These are phyloP conservation scores for Apodemia mormo DNA, from an alignment of 2,888 invertebrate genomes.

Conservation along the genomic window DNA sequence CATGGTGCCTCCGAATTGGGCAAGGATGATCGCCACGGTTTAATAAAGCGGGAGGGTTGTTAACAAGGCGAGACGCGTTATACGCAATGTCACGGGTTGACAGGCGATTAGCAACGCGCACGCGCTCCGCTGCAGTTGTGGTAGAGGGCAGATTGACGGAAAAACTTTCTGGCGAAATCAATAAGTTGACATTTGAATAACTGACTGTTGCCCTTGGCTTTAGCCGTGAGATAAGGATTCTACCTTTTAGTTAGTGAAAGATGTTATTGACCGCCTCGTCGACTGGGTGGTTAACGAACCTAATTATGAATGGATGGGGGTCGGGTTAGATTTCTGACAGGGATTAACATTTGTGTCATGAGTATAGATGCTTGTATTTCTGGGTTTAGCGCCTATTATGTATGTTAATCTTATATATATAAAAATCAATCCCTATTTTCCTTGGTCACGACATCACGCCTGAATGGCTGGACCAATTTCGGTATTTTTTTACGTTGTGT, in stretches of 20 bases:
- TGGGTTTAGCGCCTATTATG: too few species aligned
- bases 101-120: slow-evolving; percentile 69
- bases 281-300: too few species aligned
- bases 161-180: neutral
- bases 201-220: neutral
- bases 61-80: slow-evolving; percentile 66
- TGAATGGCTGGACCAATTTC: too few species aligned
- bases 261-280: too few species aligned
- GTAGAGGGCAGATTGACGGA: slow-evolving; percentile 19
- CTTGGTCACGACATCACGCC: too few species aligned
- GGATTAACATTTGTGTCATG: too few species aligned
- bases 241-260: neutral
- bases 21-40: slow-evolving; percentile 41
- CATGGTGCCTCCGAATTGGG: slow-evolving; percentile 45
- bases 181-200: neutral
- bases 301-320: too few species aligned
- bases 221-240: neutral
- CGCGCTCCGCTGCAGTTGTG: slow-evolving; percentile 45
- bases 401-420: too few species aligned
- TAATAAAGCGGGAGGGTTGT: slow-evolving; percentile 39
- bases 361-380: too few species aligned
- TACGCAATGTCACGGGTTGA: slow-evolving; percentile 66
- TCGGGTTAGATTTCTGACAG: too few species aligned
- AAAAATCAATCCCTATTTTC: too few species aligned
- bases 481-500: too few species aligned